Evolutionary conservation across 2,797 vertebrate species (phyloP).

Genomic region (Calcarius lapponicus): DNA sequence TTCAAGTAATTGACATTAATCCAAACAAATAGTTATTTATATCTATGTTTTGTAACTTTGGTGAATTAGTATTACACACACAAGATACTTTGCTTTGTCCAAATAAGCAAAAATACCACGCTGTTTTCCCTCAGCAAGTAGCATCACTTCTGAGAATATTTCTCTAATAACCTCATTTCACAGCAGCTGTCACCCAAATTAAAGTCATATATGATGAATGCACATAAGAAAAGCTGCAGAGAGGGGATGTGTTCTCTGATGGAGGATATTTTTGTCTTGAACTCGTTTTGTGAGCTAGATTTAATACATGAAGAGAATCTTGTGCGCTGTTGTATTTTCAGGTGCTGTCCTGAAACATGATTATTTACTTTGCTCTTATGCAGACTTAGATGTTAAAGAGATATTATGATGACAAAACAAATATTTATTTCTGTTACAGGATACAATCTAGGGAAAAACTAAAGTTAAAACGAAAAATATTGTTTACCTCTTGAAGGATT

Average conservation of each 20-base stretch:
- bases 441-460: not conserved
- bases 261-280: not conserved
- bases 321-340: not conserved
- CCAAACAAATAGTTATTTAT: not conserved
- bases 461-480: not conserved
- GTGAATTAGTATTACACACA: not conserved
- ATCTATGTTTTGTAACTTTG: not conserved
- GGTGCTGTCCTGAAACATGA: not conserved
- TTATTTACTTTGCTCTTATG: not conserved
- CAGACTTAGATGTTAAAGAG: not conserved
- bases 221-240: not conserved
- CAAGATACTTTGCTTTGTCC: not conserved
- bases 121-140: not conserved
- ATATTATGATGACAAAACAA: not conserved
- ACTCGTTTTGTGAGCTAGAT: not conserved
- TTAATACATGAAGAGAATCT: not conserved
- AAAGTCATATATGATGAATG: not conserved
- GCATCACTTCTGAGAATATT: not conserved
- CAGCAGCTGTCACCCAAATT: not conserved
- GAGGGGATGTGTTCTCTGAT: not conserved
- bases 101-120: not conserved
- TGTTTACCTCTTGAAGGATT: not conserved
- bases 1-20: not conserved
- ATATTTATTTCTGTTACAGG: not conserved
- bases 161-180: not conserved